Conservation (phyloP, 2,888 invertebrate species). For the Drosophila neonasuta region DNA sequence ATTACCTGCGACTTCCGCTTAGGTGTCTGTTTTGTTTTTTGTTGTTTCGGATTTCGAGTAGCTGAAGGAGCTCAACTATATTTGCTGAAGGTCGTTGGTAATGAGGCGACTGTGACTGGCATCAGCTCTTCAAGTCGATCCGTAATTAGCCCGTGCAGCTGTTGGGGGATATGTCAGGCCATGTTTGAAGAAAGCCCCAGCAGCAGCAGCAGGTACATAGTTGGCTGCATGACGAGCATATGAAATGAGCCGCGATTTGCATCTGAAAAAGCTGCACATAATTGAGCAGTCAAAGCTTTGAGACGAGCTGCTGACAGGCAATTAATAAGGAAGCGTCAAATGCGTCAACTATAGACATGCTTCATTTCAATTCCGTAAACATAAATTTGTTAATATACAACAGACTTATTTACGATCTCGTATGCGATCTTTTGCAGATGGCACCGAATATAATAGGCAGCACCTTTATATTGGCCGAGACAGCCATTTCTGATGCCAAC, state of each 20-base stretch:
- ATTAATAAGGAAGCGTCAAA: conserved; percentile 65
- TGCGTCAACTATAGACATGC: conserved; percentile 31
- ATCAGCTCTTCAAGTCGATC: conserved; percentile 49
- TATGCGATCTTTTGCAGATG: conserved; percentile 81
- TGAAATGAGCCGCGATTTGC: conserved; percentile 61
- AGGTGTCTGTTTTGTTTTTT: conserved; percentile 14
- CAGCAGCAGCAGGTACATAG: background rate
- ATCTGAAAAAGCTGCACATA: conserved; percentile 43
- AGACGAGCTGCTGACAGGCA: conserved; percentile 49
- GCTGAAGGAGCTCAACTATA: conserved; percentile 55
- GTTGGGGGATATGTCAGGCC: conserved; percentile 30
- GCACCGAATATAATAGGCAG: conserved; percentile 86
- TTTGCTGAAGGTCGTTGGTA: conserved; percentile 61
- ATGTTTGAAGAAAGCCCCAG: conserved; percentile 48
- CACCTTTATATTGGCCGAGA: conserved; percentile 84
- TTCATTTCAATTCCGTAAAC: conserved; percentile 50
- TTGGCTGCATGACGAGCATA: conserved; percentile 47
- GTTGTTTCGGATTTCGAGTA: conserved; percentile 55
- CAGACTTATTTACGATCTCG: background rate
- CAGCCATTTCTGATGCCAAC: conserved; percentile 79
- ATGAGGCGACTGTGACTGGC: conserved; percentile 15
- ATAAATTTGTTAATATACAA: conserved; percentile 1
- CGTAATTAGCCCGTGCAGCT: conserved; percentile 62
- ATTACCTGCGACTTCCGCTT: conserved; percentile 58
- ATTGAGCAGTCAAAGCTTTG: conserved; percentile 43